Conservation (phyloP, 2,797 vertebrate species). For the Pipistrellus kuhlii region DNA sequence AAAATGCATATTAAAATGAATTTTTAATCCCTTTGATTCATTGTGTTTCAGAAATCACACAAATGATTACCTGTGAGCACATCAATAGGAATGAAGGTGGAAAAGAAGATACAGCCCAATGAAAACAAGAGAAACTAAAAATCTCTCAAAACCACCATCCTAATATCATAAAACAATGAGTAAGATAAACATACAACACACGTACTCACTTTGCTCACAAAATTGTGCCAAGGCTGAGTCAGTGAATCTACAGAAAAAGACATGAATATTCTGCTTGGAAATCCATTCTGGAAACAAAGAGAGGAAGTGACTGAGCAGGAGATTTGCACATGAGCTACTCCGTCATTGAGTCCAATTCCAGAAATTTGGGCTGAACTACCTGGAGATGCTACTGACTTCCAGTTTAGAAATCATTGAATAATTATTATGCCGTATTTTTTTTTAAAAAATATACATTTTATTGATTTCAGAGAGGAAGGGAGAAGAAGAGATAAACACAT, state of each 20-base stretch:
- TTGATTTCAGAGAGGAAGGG: no score
- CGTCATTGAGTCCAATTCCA: neutral
- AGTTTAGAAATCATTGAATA: neutral
- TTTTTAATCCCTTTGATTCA: constrained; percentile 47
- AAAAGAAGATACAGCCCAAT: neutral
- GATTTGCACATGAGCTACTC: constrained; percentile 73
- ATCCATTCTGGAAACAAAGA: constrained; percentile 82
- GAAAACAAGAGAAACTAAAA: constrained; percentile 62
- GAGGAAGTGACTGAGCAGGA: constrained; percentile 86
- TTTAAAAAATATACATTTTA: no score
- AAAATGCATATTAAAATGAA: neutral
- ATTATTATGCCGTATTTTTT: neutral
- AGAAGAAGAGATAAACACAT: neutral
- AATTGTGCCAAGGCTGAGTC: constrained; percentile 82
- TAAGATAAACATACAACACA: constrained; percentile 7
- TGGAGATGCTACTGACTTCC: neutral
- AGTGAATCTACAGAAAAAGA: constrained; percentile 81
- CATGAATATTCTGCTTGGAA: constrained; percentile 82
- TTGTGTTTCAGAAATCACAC: neutral
- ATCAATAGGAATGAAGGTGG: constrained; percentile 43
- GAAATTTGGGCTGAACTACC: neutral
- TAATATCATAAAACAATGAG: neutral
- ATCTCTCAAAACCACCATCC: neutral
- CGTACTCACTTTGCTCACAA: neutral
- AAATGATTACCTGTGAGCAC: constrained; percentile 38